These are phyloP conservation scores for Struthidea cinerea DNA, from an alignment of 2,113 vertebrate genomes.

Conservation along the genomic window DNA sequence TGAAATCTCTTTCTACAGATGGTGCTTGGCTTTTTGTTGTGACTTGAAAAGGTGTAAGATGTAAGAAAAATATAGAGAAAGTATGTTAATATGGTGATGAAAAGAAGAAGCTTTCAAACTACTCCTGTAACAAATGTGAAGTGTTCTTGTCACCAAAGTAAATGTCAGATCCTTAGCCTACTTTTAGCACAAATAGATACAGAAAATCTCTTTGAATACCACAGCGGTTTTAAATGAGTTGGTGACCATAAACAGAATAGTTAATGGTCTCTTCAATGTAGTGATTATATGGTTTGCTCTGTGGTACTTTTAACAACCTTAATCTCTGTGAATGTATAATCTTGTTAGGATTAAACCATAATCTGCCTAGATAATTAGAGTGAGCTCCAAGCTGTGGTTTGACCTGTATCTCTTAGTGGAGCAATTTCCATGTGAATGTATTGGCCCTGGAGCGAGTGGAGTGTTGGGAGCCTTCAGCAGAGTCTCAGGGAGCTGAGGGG, in stretches of 20 bases:
- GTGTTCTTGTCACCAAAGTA: not conserved
- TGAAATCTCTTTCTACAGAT: not conserved
- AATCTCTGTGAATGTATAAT: constrained; percentile 33
- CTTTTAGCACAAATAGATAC: not conserved
- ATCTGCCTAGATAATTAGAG: constrained; percentile 33
- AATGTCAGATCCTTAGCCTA: not conserved
- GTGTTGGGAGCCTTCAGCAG: not conserved
- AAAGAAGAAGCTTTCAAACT: not conserved
- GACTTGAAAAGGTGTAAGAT: not conserved
- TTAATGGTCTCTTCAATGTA: not conserved
- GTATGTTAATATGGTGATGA: not conserved
- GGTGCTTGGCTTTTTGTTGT: not conserved
- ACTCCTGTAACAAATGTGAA: not conserved
- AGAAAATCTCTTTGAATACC: not conserved
- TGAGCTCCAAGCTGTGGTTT: not conserved
- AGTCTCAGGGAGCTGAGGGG: not conserved
- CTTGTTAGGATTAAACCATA: constrained; percentile 27
- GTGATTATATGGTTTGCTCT: constrained; percentile 32
- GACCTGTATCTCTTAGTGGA: not conserved
- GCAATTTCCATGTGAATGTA: not conserved
- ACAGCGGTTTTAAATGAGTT: not conserved
- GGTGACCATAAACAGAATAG: not conserved
- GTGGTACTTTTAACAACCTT: constrained; percentile 20
- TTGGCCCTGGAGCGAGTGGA: not conserved
- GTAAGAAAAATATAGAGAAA: not conserved